These are phyloP conservation scores for Clanis bilineata DNA, from an alignment of 2,888 invertebrate species.

Conservation along the genomic window DNA sequence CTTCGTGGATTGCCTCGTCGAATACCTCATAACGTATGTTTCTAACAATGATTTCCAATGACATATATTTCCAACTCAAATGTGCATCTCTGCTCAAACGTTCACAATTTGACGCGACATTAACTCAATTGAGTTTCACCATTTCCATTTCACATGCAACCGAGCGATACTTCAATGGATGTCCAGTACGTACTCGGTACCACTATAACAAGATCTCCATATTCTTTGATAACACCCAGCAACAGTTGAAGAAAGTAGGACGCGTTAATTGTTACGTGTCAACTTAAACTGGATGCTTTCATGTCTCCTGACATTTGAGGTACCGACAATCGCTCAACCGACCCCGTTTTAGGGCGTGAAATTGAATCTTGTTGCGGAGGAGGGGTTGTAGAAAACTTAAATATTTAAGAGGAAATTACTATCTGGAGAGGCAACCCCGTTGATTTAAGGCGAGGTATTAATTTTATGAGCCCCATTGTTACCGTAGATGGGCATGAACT, in stretches of 20 bases:
- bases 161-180: constrained; percentile 70
- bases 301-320: constrained; percentile 75
- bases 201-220: constrained; percentile 54
- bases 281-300: constrained; percentile 54
- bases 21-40: too few species aligned
- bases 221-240: constrained; percentile 34
- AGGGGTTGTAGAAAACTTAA: constrained; percentile 78
- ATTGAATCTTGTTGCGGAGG: constrained; percentile 81
- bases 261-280: constrained; percentile 53
- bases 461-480: constrained; percentile 75
- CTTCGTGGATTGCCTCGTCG: too few species aligned
- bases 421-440: constrained; percentile 62
- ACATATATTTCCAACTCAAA: constrained; percentile 36
- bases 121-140: constrained; percentile 71
- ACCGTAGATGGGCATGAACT: constrained; percentile 69
- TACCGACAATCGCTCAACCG: constrained; percentile 66
- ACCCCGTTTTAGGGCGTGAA: constrained; percentile 79
- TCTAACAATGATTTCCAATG: too few species aligned
- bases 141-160: constrained; percentile 72
- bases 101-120: constrained; percentile 73
- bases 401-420: constrained; percentile 78
- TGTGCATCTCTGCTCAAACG: constrained; percentile 53
- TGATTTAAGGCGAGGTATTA: constrained; percentile 75
- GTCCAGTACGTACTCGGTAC: constrained; percentile 46
- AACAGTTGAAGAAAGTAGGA: constrained; percentile 36